Conservation (phyloP, 2,797 vertebrate species). For the Melanotaenia pygmaea region DNA sequence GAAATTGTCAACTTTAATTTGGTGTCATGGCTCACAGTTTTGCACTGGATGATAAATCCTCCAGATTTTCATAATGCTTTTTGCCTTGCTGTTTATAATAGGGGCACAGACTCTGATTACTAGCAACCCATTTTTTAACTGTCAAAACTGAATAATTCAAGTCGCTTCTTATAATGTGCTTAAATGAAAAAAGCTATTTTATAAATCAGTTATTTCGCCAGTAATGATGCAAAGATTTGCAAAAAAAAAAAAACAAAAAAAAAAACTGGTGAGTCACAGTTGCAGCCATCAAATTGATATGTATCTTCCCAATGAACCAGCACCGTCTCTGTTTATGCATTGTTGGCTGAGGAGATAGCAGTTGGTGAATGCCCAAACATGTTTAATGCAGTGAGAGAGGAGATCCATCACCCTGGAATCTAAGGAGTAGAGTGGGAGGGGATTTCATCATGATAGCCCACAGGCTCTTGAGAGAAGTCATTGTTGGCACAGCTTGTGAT, state of each 20-base stretch:
- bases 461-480: slow-evolving; percentile 45
- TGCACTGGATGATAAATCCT: not conserved
- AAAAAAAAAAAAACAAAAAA: not conserved
- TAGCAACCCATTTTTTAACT: not conserved
- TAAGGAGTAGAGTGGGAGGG: slow-evolving; percentile 52
- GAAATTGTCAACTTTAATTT: not conserved
- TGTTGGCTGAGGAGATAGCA: slow-evolving; percentile 27
- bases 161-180: not conserved
- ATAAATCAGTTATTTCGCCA: fast-evolving
- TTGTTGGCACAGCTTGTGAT: slow-evolving; percentile 49
- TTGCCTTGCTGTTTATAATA: not conserved
- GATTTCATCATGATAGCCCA: slow-evolving; percentile 58
- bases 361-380: slow-evolving; percentile 57
- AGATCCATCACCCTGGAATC: slow-evolving; percentile 71
- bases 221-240: not conserved
- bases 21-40: not conserved
- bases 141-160: not conserved
- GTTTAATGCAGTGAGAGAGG: slow-evolving; percentile 45
- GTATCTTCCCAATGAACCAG: slow-evolving; percentile 21
- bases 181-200: not conserved
- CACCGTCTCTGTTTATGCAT: slow-evolving; percentile 42
- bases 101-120: not conserved
- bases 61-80: too few relatives aligned
- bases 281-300: slow-evolving; percentile 24
- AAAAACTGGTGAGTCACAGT: slow-evolving; percentile 7